Conservation (phyloP, 2,113 vertebrate genomes). For the Clarias gariepinus region DNA sequence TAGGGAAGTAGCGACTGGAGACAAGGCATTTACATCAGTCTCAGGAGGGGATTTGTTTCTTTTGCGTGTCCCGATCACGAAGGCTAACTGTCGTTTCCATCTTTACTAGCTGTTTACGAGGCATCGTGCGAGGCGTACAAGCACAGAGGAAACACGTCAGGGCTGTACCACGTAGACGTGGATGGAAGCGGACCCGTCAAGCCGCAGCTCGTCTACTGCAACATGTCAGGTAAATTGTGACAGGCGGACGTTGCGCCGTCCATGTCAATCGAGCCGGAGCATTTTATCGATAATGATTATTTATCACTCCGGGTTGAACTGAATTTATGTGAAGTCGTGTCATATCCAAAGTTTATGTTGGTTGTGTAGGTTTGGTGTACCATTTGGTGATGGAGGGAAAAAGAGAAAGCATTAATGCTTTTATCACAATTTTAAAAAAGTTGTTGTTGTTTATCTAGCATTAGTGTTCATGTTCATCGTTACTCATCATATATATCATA, state of each 20-base stretch:
- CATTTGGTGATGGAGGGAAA: too few relatives aligned
- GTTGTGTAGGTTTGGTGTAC: background rate
- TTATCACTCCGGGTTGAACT: background rate
- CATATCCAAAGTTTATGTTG: background rate
- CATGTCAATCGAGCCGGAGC: too few relatives aligned
- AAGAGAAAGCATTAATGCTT: background rate
- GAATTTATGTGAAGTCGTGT: background rate
- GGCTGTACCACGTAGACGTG: conserved; percentile 85
- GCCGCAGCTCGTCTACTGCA: conserved; percentile 88
- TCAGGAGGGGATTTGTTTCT: background rate
- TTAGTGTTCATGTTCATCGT: background rate
- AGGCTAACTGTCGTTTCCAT: conserved; percentile 40
- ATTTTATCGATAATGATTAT: background rate
- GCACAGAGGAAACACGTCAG: conserved; percentile 87
- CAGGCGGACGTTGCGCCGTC: background rate
- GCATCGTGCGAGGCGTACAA: conserved; percentile 95
- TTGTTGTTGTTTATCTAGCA: background rate
- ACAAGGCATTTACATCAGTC: conserved; percentile 1
- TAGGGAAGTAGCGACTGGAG: conserved; percentile 6
- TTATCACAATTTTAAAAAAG: background rate
- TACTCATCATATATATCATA: too few relatives aligned
- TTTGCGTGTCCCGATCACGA: background rate
- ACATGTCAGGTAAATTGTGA: conserved; percentile 86
- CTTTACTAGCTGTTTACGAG: conserved; percentile 84
- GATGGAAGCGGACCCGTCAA: conserved; percentile 89